Conservation (phyloP, 2,797 vertebrate genomes). For the Pygocentrus nattereri region DNA sequence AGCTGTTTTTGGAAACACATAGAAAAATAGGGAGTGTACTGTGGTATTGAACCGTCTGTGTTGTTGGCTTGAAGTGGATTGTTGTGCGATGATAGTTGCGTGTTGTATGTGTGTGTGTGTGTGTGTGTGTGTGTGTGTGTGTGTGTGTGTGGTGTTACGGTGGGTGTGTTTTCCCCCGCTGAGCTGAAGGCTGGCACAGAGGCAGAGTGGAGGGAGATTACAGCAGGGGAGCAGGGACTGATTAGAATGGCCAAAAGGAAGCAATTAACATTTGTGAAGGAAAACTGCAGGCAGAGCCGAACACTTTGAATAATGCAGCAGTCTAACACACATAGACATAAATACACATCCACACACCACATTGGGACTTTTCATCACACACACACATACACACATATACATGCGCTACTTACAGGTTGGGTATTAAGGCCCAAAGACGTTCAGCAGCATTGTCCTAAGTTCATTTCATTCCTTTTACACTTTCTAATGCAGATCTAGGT, state of each 20-base stretch:
- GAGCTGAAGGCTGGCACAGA: constrained; percentile 46
- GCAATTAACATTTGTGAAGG: constrained; percentile 60
- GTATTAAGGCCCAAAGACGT: too few relatives aligned
- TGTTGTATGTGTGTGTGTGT: constrained; percentile 45
- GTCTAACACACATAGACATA: constrained; percentile 19
- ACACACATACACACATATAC: not conserved
- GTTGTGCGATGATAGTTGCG: not conserved
- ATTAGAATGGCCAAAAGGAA: constrained; percentile 68
- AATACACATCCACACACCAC: not conserved
- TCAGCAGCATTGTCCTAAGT: too few relatives aligned
- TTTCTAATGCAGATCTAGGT: too few relatives aligned
- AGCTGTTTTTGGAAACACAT: not conserved
- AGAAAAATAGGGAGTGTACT: not conserved
- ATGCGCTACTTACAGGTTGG: too few relatives aligned
- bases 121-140: constrained; percentile 42
- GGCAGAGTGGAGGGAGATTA: constrained; percentile 51
- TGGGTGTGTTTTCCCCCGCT: constrained; percentile 35
- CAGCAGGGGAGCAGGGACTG: constrained; percentile 56
- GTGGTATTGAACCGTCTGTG: not conserved
- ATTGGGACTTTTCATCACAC: not conserved
- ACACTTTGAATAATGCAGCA: constrained; percentile 64
- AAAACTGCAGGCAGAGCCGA: constrained; percentile 47
- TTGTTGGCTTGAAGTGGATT: not conserved
- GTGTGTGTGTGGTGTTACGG: constrained; percentile 44
- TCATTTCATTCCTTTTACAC: too few relatives aligned